Evolutionary conservation across 2,888 invertebrate genomes (phyloP), one percentile per base, ranked within the genome.

Genomic region (Drosophila basisetae): DNA sequence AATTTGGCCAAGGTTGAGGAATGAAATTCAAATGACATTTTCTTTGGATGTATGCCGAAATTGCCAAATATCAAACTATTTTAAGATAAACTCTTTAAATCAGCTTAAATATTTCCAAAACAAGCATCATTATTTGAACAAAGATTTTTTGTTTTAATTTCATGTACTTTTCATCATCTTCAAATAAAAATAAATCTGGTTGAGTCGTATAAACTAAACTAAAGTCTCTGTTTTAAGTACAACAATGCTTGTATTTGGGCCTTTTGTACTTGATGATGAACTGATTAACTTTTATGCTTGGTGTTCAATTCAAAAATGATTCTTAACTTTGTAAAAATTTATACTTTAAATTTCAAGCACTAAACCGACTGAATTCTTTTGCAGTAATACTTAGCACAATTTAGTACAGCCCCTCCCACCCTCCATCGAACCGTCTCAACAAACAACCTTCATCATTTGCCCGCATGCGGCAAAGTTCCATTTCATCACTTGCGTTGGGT

Each of bases 401-500:
- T 1, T 1, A 22, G 16, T 4, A 25, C 18, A 18, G 10, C 5
- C 0, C 10, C 18, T 0, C 11, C 3, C 13, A 13, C 28, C n/a
- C 13, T 16, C n/a, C n/a, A 39, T 30, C 16, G n/a, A 13, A 35
- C 18, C 10, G 16, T 25, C 47, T 28, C 4, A 16, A 16, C 47
- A 25, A 25, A 47, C 25, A 25, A 25, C 13, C 28, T 60, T n/a
- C 11, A 18, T 11, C 35, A n/a, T 18, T 28, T 28, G 16, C 9
- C 35, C 11, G 33, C 9, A 49, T 64, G 50, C 37, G 33, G 41
- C 16, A 50, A 60, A 43, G 41, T 64, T 63, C 62, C 43, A 55
- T 43, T 53, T 55, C 67, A 73, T 76, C 67, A 69, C 39, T 37
- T 50, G 41, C 73, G 71, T 58, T 31, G 41, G 43, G 84, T 75